A percentile compares a stretch with the other conserved stretches of the same genome.
Evolutionary conservation across 2,797 vertebrate genomes (phyloP).

Genomic region (Menidia menidia): DNA sequence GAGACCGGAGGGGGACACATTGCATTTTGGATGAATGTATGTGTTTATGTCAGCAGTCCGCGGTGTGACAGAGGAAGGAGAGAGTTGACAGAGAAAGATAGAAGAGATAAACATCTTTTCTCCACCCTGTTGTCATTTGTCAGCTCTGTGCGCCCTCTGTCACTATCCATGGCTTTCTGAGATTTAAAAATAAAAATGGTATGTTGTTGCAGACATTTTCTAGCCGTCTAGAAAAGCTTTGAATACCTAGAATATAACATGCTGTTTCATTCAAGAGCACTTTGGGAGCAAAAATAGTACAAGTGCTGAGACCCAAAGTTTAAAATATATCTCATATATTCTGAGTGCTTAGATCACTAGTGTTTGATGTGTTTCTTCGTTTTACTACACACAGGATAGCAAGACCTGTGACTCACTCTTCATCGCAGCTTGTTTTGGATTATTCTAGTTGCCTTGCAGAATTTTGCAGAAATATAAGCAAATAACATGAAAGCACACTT

Average conservation of each 20-base stretch:
- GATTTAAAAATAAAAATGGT: not conserved
- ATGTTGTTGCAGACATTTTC: slow-evolving; percentile 37
- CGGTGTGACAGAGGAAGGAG: slow-evolving; percentile 59
- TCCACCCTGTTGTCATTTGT: slow-evolving; percentile 21
- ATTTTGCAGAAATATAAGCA: slow-evolving; percentile 18
- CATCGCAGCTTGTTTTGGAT: slow-evolving; percentile 51
- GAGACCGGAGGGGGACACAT: slow-evolving; percentile 29
- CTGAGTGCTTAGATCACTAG: not conserved
- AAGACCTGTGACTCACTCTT: slow-evolving; percentile 45
- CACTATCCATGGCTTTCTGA: not conserved
- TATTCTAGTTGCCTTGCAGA: slow-evolving; percentile 44
- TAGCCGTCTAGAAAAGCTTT: not conserved
- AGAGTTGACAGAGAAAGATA: slow-evolving; percentile 54
- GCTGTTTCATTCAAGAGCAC: not conserved
- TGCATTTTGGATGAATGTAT: slow-evolving; percentile 12
- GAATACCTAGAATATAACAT: not conserved
- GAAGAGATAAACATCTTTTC: slow-evolving; percentile 45
- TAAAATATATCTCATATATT: not conserved
- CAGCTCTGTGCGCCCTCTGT: not conserved
- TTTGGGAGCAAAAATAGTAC: not conserved
- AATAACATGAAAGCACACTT: not conserved
- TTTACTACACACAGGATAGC: slow-evolving; percentile 72
- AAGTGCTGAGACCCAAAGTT: not conserved
- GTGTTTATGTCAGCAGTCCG: slow-evolving; percentile 18
- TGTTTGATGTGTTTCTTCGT: slow-evolving; percentile 26